Evolutionary conservation across 2,888 invertebrate genomes (phyloP).

Genomic region (Steinernema scapterisci): DNA sequence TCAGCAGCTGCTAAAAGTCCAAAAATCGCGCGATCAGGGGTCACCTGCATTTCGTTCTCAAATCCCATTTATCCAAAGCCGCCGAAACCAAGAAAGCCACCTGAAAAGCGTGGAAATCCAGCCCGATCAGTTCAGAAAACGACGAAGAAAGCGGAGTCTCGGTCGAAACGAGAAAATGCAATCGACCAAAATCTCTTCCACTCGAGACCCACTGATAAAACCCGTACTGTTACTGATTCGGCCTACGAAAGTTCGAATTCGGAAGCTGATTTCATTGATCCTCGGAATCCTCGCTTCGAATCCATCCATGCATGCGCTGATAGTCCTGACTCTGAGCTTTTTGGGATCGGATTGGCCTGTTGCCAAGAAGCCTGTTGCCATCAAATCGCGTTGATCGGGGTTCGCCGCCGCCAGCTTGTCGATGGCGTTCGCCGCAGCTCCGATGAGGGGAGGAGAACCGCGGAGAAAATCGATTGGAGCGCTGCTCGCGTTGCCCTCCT

Average conservation of each 20-base stretch:
- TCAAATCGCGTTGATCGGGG: slow-evolving; percentile 12
- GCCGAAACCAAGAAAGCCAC: background rate
- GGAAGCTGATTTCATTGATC: background rate
- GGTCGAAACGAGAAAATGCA: background rate
- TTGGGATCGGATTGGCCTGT: background rate
- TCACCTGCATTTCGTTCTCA: too few species aligned
- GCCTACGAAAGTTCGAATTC: background rate
- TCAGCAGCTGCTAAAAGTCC: too few species aligned
- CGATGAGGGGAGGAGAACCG: background rate
- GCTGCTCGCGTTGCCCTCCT: background rate
- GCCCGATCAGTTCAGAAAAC: background rate
- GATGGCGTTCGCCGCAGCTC: background rate
- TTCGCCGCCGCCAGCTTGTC: background rate
- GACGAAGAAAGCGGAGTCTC: background rate
- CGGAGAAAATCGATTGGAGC: background rate
- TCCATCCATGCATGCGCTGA: background rate
- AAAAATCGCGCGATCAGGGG: too few species aligned
- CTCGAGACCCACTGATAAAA: background rate
- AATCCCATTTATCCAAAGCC: too few species aligned
- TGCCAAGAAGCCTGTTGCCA: too few species aligned
- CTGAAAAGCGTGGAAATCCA: background rate
- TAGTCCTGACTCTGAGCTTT: background rate
- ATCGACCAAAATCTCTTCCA: background rate
- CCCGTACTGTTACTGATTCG: background rate
- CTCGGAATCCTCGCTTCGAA: background rate